Conservation (phyloP, 1,140 invertebrate species). For the Agrypnia vestita region DNA sequence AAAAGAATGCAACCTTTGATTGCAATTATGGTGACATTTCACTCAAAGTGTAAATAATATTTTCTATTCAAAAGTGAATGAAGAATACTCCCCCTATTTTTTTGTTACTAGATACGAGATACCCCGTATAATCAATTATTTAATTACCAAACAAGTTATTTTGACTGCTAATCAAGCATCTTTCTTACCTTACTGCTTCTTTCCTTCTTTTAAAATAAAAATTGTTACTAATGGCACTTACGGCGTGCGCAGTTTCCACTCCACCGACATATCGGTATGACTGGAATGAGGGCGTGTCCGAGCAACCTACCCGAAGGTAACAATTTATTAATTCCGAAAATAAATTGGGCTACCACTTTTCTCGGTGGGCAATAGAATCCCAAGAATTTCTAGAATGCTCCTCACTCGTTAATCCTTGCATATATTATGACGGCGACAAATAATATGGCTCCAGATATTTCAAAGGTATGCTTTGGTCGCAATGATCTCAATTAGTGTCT, state of each 20-base stretch:
- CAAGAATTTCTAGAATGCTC: slow-evolving; percentile 9
- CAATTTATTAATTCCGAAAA: slow-evolving; percentile 35
- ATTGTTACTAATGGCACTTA: too few species aligned
- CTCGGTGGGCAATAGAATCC: slow-evolving; percentile 1
- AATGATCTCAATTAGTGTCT: neutral
- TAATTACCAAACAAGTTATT: too few species aligned
- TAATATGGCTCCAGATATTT: neutral
- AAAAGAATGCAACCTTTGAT: too few species aligned
- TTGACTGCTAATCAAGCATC: too few species aligned
- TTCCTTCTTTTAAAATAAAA: too few species aligned
- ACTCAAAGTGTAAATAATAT: too few species aligned
- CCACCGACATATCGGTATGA: slow-evolving; percentile 6
- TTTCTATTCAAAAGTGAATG: too few species aligned
- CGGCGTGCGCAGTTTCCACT: neutral
- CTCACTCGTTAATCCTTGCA: neutral
- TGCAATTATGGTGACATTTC: too few species aligned
- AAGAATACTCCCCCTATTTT: too few species aligned
- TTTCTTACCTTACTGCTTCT: too few species aligned
- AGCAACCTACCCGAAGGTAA: neutral
- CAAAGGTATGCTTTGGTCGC: neutral
- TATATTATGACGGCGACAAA: neutral
- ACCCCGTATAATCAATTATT: too few species aligned
- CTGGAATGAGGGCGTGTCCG: slow-evolving; percentile 4
- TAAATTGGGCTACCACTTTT: slow-evolving; percentile 35
- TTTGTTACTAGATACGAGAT: too few species aligned